Evolutionary conservation across 2,888 invertebrate species (phyloP).

Genomic region (Tetragonula carbonaria): DNA sequence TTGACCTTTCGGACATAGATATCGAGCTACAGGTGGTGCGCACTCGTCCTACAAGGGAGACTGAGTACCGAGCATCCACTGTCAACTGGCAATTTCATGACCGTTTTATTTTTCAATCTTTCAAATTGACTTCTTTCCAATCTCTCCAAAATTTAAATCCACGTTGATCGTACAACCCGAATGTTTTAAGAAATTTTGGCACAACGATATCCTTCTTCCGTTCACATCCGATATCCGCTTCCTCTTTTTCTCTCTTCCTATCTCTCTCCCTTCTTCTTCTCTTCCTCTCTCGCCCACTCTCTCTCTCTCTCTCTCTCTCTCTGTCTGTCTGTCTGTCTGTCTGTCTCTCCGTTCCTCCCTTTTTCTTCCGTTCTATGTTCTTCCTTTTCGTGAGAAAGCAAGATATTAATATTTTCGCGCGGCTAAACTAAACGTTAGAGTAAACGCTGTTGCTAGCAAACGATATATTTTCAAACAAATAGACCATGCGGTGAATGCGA

Average conservation of each 20-base stretch:
- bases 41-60: slow-evolving; percentile 49
- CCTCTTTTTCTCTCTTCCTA: background rate
- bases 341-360: too few relatives aligned
- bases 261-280: background rate
- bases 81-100: background rate
- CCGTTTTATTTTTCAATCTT: background rate
- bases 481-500: background rate
- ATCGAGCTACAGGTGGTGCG: slow-evolving; percentile 73
- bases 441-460: too few relatives aligned
- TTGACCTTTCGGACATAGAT: slow-evolving; percentile 39
- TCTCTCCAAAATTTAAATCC: background rate
- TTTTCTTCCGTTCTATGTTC: background rate
- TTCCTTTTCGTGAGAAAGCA: background rate
- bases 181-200: background rate
- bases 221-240: background rate
- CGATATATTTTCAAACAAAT: background rate
- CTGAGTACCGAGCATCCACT: background rate
- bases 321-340: too few relatives aligned
- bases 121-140: background rate
- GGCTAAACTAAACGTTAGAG: background rate
- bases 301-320: background rate
- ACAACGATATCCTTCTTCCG: background rate
- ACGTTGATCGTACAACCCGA: background rate
- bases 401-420: background rate
- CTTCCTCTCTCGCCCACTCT: background rate